These are phyloP conservation scores for Drosophila cracens DNA, from an alignment of 2,888 invertebrate genomes.

Conservation along the genomic window DNA sequence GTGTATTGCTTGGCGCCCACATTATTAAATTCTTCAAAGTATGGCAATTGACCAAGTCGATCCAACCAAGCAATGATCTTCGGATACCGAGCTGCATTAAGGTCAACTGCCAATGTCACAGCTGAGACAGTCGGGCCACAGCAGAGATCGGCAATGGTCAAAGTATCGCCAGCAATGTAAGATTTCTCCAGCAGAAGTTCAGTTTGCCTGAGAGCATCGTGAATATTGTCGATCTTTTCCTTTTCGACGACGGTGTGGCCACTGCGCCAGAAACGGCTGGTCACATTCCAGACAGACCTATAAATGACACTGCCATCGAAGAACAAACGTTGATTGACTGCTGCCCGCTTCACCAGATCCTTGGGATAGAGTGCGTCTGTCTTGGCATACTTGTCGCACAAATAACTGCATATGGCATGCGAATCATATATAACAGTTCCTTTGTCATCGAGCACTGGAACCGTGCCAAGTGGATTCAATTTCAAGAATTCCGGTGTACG, in stretches of 20 bases:
- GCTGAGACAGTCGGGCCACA: conserved; percentile 46
- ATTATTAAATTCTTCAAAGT: conserved; percentile 62
- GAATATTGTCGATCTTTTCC: conserved; percentile 48
- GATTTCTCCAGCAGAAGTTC: conserved; percentile 55
- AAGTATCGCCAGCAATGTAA: conserved; percentile 62
- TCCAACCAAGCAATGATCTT: conserved; percentile 66
- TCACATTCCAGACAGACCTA: conserved; percentile 38
- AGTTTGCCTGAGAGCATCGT: conserved; percentile 45
- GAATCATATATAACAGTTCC: conserved; percentile 37
- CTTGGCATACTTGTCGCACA: conserved; percentile 49
- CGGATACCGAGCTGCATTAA: conserved; percentile 40
- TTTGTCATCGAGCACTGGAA: conserved; percentile 63
- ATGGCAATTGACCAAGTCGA: conserved; percentile 64
- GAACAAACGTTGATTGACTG: conserved; percentile 66
- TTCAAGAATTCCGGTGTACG: conserved; percentile 61
- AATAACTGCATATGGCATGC: conserved; percentile 46
- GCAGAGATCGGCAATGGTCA: conserved; percentile 76
- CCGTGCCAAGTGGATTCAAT: conserved; percentile 87
- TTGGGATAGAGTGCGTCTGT: conserved; percentile 45
- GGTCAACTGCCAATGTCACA: conserved; percentile 33
- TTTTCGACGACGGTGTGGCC: conserved; percentile 47
- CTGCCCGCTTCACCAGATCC: conserved; percentile 40
- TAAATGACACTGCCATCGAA: conserved; percentile 54
- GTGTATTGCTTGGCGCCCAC: conserved; percentile 38
- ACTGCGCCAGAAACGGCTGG: conserved; percentile 27